These are phyloP conservation scores for Smutsia gigantea DNA, from an alignment of 2,797 vertebrate species.

Conservation along the genomic window DNA sequence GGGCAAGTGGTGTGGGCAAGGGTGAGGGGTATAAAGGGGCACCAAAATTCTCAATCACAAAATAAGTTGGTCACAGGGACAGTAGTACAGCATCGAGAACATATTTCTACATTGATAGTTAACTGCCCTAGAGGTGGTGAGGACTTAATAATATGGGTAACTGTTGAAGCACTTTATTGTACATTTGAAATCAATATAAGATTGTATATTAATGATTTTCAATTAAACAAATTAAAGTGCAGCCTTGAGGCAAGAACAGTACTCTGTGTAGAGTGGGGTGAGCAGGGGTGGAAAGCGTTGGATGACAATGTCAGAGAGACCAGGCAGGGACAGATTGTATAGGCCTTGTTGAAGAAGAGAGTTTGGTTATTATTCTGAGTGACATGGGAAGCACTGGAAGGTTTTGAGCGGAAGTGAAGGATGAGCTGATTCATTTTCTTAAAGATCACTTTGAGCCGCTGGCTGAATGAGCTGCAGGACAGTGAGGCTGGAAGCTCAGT, in stretches of 20 bases:
- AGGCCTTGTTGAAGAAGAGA: fast-evolving
- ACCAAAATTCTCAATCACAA: no score
- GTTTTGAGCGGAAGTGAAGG: neutral
- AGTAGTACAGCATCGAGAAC: no score
- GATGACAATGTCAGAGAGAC: neutral
- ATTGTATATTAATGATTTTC: no score
- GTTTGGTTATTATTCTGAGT: neutral
- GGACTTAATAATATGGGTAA: no score
- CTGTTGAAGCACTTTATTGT: no score
- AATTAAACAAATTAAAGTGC: neutral
- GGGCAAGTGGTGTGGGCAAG: no score
- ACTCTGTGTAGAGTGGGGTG: neutral
- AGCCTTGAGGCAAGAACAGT: fast-evolving
- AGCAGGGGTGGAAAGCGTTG: neutral
- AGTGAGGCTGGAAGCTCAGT: neutral
- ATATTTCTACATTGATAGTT: no score
- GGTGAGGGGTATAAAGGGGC: no score
- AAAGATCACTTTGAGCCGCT: neutral
- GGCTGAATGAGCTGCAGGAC: neutral
- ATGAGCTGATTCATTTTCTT: neutral
- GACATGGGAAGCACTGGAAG: neutral
- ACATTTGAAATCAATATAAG: no score
- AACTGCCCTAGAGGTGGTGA: no score
- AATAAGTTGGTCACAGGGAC: no score
- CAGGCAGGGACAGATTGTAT: fast-evolving